Conservation (phyloP, 2,113 vertebrate species). For the Panthera leo region DNA sequence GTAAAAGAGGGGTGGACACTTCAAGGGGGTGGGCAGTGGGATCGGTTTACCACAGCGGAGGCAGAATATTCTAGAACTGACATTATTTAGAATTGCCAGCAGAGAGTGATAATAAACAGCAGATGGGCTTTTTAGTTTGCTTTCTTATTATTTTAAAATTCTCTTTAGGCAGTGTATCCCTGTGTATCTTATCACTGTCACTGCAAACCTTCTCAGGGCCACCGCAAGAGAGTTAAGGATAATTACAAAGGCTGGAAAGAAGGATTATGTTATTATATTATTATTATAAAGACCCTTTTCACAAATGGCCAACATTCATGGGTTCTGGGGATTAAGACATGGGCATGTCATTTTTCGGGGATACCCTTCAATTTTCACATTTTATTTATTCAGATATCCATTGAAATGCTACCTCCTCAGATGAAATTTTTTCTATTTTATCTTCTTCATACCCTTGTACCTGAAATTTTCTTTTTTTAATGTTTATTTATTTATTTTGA, state of each 20-base stretch:
- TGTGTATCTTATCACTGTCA: background rate
- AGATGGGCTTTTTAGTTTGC: background rate
- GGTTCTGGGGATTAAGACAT: background rate
- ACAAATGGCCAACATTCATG: background rate
- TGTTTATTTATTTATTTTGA: no score
- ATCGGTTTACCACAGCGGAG: background rate
- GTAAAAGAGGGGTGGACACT: no score
- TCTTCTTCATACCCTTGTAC: background rate
- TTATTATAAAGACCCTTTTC: background rate
- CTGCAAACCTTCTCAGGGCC: background rate
- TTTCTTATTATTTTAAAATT: background rate
- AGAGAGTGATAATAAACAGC: background rate
- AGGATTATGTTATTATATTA: no score
- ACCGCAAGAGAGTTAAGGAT: background rate
- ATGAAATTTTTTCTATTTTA: background rate
- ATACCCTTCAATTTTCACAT: background rate
- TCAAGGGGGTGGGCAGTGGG: no score
- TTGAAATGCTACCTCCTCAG: background rate
- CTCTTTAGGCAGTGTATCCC: background rate
- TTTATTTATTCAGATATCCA: background rate
- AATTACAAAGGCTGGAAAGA: no score
- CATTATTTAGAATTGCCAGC: background rate
- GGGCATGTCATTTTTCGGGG: background rate
- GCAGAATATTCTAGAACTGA: background rate
- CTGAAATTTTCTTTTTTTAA: background rate